Evolutionary conservation across 1,140 invertebrate genomes (phyloP), one percentile per base, ranked within the genome.

Genomic region (Pseudomyrmex cubaensis): DNA sequence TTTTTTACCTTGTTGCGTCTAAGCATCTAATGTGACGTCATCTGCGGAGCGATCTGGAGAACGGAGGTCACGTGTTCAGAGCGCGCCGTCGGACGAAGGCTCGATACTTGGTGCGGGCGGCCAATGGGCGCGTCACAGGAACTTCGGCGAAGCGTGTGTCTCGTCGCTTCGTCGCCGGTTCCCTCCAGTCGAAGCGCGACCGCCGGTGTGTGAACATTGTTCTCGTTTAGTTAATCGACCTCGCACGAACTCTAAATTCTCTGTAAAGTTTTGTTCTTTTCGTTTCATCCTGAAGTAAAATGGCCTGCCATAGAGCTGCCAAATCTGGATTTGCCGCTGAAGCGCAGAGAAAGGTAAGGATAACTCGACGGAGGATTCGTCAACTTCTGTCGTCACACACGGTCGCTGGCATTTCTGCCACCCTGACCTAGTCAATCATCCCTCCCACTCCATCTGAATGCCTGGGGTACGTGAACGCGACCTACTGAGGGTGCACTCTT

Each of bases 241-340:
- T 2, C 76, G 56, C 56, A 22, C 25, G 3, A 12, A 1, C 25
- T 0, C 52, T 50, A 7, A n/a, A 22, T 0, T 52, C 48, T 63
- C n/a, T 54, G 22, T n/a, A 54, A 67, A 57, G 8, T 35, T 35
- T 35, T 35, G 35, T 35, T 35, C 5, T 35, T 35, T 35, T 35
- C 0, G 7, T 35, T 35, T 7, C 5, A 0, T 35, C 0, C 50
- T 56, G 5, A 75, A 44, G 62, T 61, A 67, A 69, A 86, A 98
- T 98, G 97, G 97, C 97, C 86, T 96, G 95, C 93, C 97, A 98
- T 95, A 95, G 98, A 94, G 98, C 98, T 91, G 95, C 98, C 56
- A 99, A 99, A 95, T 98, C 97, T 93, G 98, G 98, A 96, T 98
- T 98, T 95, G 98, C 98, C 84, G 98, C 98, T 52, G 98, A 98